Percentiles rank a stretch among this genome's conserved stretches.
These are phyloP conservation scores for Sparus aurata DNA, from an alignment of 2,797 vertebrate genomes.

Conservation along the genomic window DNA sequence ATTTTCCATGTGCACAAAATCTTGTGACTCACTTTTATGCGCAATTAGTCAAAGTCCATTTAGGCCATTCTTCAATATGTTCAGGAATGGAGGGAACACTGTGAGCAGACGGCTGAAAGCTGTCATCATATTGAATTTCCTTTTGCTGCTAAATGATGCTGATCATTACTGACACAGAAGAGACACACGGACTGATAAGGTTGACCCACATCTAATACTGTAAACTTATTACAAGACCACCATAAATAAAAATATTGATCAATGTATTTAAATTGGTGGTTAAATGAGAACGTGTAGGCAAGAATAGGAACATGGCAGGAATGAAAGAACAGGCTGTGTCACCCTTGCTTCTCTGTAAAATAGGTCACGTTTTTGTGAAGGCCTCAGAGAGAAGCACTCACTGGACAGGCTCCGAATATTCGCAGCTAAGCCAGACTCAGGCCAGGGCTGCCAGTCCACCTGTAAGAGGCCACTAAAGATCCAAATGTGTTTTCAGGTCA, in stretches of 20 bases:
- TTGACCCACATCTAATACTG: background rate
- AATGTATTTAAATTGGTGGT: background rate
- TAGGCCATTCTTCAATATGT: constrained; percentile 22
- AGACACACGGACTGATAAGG: background rate
- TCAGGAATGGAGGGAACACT: background rate
- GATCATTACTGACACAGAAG: background rate
- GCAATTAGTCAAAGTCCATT: constrained; percentile 20
- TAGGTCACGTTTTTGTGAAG: constrained; percentile 62
- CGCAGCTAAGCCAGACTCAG: constrained; percentile 32
- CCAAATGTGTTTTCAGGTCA: constrained; percentile 40
- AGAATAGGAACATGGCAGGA: constrained; percentile 3
- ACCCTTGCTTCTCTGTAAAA: constrained; percentile 46
- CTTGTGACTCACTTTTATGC: constrained; percentile 56
- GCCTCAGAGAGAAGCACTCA: constrained; percentile 35
- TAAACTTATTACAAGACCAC: background rate
- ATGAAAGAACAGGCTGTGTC: constrained; percentile 32
- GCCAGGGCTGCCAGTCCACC: constrained; percentile 24
- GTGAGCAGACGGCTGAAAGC: background rate
- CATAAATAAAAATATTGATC: background rate
- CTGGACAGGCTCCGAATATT: constrained; percentile 47
- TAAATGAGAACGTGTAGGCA: background rate
- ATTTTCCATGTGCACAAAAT: constrained; percentile 34
- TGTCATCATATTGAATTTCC: constrained; percentile 1
- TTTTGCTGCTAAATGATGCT: constrained; percentile 1
- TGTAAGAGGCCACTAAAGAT: constrained; percentile 29